Evolutionary conservation across 2,888 invertebrate genomes (phyloP).

Genomic region (Lydus trimaculatus): DNA sequence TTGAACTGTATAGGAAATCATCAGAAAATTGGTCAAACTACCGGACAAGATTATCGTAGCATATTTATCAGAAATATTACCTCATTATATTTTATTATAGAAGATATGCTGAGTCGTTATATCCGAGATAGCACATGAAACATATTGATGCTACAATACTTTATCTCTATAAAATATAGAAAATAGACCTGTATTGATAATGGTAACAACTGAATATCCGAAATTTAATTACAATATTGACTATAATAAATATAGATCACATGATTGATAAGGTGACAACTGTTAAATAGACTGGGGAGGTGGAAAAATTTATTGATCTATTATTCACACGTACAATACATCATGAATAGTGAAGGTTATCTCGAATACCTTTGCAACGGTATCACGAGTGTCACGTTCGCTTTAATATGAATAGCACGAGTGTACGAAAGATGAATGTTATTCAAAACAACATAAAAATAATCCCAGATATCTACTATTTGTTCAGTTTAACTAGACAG

Average conservation of each 20-base stretch:
- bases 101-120: background rate
- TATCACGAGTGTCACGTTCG: too few species aligned
- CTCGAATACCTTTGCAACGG: too few species aligned
- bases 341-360: too few species aligned
- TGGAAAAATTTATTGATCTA: background rate
- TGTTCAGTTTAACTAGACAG: background rate
- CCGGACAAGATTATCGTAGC: background rate
- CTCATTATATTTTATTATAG: background rate
- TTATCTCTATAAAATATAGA: too few species aligned
- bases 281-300: background rate
- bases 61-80: background rate
- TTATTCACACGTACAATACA: too few species aligned
- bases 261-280: background rate
- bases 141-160: too few species aligned
- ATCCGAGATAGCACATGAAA: background rate
- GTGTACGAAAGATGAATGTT: too few species aligned
- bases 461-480: background rate
- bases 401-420: too few species aligned
- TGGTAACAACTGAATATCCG: background rate
- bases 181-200: too few species aligned
- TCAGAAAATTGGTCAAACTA: background rate
- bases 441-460: too few species aligned
- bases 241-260: background rate
- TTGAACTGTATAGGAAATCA: background rate
- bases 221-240: background rate